Conservation (phyloP, 2,888 invertebrate species). For the Onchidella celtica region DNA sequence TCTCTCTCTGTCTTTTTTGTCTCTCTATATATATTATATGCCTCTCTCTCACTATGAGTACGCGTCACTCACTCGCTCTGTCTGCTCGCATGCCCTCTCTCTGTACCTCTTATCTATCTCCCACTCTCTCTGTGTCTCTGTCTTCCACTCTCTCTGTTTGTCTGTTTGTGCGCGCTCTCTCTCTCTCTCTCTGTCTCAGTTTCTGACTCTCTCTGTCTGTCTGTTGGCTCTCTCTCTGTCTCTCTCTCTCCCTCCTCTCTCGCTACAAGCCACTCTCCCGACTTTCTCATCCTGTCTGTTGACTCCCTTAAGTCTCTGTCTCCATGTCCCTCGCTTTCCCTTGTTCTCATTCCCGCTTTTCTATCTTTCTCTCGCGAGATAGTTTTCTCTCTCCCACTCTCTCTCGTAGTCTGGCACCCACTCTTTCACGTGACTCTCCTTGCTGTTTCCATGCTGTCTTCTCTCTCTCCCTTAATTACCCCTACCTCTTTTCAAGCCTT, state of each 20-base stretch:
- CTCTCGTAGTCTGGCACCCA: too few relatives aligned
- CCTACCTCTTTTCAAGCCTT: background rate
- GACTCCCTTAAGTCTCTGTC: too few relatives aligned
- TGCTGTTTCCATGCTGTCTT: too few relatives aligned
- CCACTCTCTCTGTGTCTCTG: background rate
- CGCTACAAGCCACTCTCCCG: too few relatives aligned
- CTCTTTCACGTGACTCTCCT: too few relatives aligned
- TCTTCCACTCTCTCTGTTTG: background rate
- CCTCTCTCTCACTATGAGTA: background rate
- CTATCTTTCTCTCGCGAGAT: too few relatives aligned
- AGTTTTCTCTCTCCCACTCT: too few relatives aligned
- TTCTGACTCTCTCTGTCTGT: background rate
- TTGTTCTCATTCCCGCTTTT: too few relatives aligned
- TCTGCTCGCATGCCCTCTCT: background rate
- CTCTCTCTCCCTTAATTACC: background rate
- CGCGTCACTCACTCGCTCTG: too few relatives aligned
- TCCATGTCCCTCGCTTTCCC: too few relatives aligned
- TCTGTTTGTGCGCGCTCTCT: background rate
- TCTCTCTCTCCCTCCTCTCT: background rate
- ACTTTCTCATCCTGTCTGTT: too few relatives aligned
- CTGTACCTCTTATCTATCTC: background rate
- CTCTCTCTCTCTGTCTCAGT: background rate
- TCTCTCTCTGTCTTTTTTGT: background rate
- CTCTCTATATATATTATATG: background rate
- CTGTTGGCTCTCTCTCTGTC: background rate